Evolutionary conservation across 1,140 invertebrate genomes (phyloP), one percentile per base, ranked within the genome.

Genomic region (Delia radicum): DNA sequence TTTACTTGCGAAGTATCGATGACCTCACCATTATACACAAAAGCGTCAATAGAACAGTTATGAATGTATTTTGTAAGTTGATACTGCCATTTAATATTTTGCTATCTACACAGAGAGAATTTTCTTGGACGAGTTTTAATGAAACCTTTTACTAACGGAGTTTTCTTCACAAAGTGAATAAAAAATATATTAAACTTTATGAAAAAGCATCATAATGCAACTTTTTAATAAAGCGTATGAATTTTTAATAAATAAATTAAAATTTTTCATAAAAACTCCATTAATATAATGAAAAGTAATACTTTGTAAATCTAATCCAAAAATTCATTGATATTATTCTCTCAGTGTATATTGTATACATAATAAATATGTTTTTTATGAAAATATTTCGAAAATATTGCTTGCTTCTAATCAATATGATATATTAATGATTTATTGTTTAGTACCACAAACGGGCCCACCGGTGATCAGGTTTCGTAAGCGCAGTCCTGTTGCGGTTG

Each of bases 51-150:
- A 55, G 89, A 89, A 77, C 91, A 91, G 79, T 92, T 79, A 89
- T 95, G 75, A 91, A 91, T 79, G 92, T 95, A 76, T 93, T 94
- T 88, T 90, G 93, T 94, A 87, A 89, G 91, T 91, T n/a, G n/a
- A n/a, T n/a, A n/a, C n/a, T n/a, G n/a, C n/a, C n/a, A n/a, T n/a
- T 81, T 75, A 71, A 75, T 78, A 48, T 48, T 48, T 55, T 18
- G 21, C 5, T 21, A 55, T 21, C 3, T 2, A 55, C 48, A 21
- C 21, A 8, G 6, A 55, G n/a, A n/a, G n/a, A n/a, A n/a, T n/a
- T n/a, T n/a, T n/a, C n/a, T n/a, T n/a, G n/a, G n/a, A n/a, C n/a
- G n/a, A n/a, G n/a, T n/a, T n/a, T n/a, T n/a, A n/a, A n/a, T n/a
- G n/a, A n/a, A n/a, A n/a, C n/a, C n/a, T n/a, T n/a, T n/a, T n/a